Percentiles rank a stretch among this genome's conserved stretches.
phyloP scores from a whole-genome alignment of 2,888 invertebrate genomes.

The Crioceris asparagi region DNA sequence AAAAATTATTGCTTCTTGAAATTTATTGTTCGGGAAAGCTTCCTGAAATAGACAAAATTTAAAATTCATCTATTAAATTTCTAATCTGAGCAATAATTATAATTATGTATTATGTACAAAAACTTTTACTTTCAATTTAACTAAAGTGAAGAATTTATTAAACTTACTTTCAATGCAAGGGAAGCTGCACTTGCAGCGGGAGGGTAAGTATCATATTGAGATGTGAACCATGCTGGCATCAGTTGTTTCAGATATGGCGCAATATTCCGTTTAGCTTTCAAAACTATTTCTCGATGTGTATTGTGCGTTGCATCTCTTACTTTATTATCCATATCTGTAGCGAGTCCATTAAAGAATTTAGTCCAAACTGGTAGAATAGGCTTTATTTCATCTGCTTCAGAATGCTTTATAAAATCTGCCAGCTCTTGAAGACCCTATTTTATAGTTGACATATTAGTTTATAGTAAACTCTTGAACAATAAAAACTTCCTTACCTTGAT shows the following conservation, averaged over 20 bases:
- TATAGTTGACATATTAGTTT: background rate
- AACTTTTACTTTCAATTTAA: background rate
- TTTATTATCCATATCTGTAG: constrained; percentile 69
- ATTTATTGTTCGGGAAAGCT: constrained; percentile 70
- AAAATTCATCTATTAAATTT: too few species aligned
- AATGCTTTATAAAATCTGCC: constrained; percentile 52
- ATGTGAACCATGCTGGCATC: constrained; percentile 75
- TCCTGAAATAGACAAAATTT: constrained; percentile 41
- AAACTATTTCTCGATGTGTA: constrained; percentile 59
- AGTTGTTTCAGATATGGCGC: constrained; percentile 71
- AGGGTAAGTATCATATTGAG: constrained; percentile 76
- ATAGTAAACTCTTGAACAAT: background rate
- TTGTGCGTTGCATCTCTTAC: constrained; percentile 70
- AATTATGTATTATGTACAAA: background rate
- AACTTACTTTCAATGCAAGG: constrained; percentile 49
- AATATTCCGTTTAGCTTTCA: constrained; percentile 59
- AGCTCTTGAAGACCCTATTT: constrained; percentile 73
- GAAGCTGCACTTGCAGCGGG: constrained; percentile 68
- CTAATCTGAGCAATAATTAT: too few species aligned
- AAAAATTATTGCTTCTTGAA: constrained; percentile 67
- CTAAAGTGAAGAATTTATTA: background rate
- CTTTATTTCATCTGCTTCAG: constrained; percentile 56
- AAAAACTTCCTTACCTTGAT: constrained; percentile 52
- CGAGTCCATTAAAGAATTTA: constrained; percentile 61
- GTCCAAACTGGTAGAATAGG: constrained; percentile 74